Evolutionary conservation across 2,113 vertebrate species (phyloP).

Genomic region (Dromas ardeola): DNA sequence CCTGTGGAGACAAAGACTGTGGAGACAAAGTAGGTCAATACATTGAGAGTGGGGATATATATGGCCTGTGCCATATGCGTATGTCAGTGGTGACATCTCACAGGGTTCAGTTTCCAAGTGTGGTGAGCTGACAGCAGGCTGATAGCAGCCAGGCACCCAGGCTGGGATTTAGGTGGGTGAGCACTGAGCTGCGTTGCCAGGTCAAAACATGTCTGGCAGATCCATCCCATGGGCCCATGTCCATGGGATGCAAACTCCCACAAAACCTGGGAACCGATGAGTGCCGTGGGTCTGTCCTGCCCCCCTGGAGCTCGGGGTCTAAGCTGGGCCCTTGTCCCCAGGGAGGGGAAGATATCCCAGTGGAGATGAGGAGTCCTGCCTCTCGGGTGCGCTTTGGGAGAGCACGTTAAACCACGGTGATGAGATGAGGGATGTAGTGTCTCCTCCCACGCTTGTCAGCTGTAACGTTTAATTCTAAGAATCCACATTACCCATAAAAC

Average conservation of each 20-base stretch:
- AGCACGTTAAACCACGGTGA: background rate
- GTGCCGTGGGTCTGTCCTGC: background rate
- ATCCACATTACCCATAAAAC: background rate
- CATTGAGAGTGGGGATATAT: background rate
- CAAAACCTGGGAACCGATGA: background rate
- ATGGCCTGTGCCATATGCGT: fast-evolving
- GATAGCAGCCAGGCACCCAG: background rate
- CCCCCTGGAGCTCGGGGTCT: fast-evolving
- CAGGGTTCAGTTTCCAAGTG: background rate
- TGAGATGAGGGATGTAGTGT: background rate
- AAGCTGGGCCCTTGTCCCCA: background rate
- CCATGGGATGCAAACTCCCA: fast-evolving
- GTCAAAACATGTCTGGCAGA: background rate
- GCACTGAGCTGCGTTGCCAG: fast-evolving
- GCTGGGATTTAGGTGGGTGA: background rate
- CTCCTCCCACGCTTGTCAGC: background rate
- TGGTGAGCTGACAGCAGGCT: background rate
- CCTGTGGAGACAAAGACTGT: background rate
- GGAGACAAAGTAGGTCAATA: background rate
- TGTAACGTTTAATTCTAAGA: fast-evolving
- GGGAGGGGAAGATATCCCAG: background rate
- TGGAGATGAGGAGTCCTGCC: background rate
- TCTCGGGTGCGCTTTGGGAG: background rate
- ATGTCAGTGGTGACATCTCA: background rate
- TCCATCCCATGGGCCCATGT: background rate